phyloP scores from a whole-genome alignment of 2,888 invertebrate genomes.

The Cheilosia vernalis region DNA sequence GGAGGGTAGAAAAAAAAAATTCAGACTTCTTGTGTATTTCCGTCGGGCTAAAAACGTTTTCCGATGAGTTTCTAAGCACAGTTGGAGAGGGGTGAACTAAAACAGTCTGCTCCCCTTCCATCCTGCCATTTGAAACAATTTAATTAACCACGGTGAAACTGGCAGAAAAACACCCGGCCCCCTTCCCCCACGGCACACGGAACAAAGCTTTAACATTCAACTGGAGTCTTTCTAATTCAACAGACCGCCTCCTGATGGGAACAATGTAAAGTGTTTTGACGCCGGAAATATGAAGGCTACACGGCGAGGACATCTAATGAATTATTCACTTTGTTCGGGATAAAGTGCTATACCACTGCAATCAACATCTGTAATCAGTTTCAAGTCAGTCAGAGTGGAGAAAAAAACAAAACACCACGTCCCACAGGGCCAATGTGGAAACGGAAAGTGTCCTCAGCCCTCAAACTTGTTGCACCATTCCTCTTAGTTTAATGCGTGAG shows the following conservation, averaged over 20 bases:
- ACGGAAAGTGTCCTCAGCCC: conserved; percentile 19
- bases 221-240: conserved; percentile 32
- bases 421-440: conserved; percentile 32
- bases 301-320: conserved; percentile 59
- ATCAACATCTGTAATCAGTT: conserved; percentile 50
- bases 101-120: not conserved
- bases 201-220: conserved; percentile 31
- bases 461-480: conserved; percentile 53
- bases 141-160: conserved; percentile 53
- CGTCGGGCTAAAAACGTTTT: conserved; percentile 59
- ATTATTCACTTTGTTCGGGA: conserved; percentile 58
- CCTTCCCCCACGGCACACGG: not conserved
- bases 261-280: conserved; percentile 55
- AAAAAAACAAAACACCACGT: conserved; percentile 7
- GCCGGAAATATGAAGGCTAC: conserved; percentile 31
- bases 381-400: conserved; percentile 10
- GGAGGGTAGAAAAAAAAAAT: conserved; percentile 7
- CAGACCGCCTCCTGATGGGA: conserved; percentile 24
- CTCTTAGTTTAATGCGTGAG: conserved; percentile 56
- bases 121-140: conserved; percentile 37
- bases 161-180: not conserved
- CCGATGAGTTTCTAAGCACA: conserved; percentile 40
- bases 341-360: conserved; percentile 31
- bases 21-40: conserved; percentile 27
- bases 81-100: conserved; percentile 10